Conservation (phyloP, 2,797 vertebrate species). For the Crenichthys baileyi region DNA sequence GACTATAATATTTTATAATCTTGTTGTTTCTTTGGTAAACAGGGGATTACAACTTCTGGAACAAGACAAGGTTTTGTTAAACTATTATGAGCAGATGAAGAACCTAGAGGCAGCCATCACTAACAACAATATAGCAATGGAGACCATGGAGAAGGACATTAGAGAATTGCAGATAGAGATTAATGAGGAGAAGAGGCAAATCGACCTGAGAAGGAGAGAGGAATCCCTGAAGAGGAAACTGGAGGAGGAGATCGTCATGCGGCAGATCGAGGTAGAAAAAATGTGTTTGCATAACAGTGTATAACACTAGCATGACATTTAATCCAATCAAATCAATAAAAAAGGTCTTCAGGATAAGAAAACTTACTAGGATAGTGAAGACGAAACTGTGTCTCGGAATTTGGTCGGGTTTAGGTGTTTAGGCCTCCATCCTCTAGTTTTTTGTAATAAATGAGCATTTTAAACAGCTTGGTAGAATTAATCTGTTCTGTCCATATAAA, state of each 20-base stretch:
- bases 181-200: constrained; percentile 84
- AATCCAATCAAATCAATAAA: neutral
- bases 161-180: constrained; percentile 80
- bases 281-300: neutral
- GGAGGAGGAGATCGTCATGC: constrained; percentile 77
- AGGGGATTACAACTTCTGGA: constrained; percentile 89
- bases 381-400: neutral
- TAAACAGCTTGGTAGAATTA: neutral
- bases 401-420: neutral
- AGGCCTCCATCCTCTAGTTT: neutral
- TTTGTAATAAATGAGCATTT: constrained; percentile 9
- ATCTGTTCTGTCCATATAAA: constrained; percentile 21
- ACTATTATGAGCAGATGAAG: constrained; percentile 86
- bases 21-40: neutral
- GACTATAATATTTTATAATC: neutral
- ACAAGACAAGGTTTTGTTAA: constrained; percentile 87
- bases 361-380: neutral
- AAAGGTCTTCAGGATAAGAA: neutral
- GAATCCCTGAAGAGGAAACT: constrained; percentile 76
- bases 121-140: constrained; percentile 79
- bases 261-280: constrained; percentile 86
- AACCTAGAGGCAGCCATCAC: constrained; percentile 81
- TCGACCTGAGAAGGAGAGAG: constrained; percentile 73
- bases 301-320: neutral
- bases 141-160: constrained; percentile 85